Evolutionary conservation across 2,888 invertebrate species (phyloP), one percentile per base, ranked within the genome.

Genomic region (Lottia gigantea): DNA sequence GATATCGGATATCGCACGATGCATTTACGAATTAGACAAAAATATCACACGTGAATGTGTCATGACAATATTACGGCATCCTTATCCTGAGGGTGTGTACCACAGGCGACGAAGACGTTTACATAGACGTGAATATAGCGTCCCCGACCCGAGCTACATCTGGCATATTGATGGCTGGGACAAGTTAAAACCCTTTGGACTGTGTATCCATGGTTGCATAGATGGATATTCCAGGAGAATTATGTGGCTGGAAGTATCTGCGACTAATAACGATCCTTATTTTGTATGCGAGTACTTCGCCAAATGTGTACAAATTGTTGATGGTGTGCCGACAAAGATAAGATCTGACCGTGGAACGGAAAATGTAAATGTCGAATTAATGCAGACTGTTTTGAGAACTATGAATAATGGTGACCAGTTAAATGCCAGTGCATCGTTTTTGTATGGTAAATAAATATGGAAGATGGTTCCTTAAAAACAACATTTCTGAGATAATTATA

Each of bases 91-190:
- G 4, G 74, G 74, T 12, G 31, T 71, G 2, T 3, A 62, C 45
- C 4, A 14, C 1, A 25, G 71, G 8, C 31, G 6, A 23, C 46
- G 25, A 26, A 26, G 64, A 2, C 62, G 63, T 7, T 65, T 73
- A 14, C 16, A n/a, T 0, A 65, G 68, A 26, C 46, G 73, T n/a
- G 15, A 25, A 19, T 73, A 73, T 46, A 62, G 26, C 55, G 63
- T 55, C 7, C 19, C 23, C 11, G 73, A 68, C 2, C 71, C 71
- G 46, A 66, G 68, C 31, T 74, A 46, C 23, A 7, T 67, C 3
- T 71, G 74, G 73, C 71, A 74, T 19, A 19, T 74, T 1, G 71
- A 71, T 31, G 66, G 67, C 2, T 69, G 69, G n/a, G 69, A 74
- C 26, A 69, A 71, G 25, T 49, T 71, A 31, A 74, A 71, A 67